Evolutionary conservation across 2,888 invertebrate species (phyloP), one percentile per base, ranked within the genome.

Genomic region (Lydus trimaculatus): DNA sequence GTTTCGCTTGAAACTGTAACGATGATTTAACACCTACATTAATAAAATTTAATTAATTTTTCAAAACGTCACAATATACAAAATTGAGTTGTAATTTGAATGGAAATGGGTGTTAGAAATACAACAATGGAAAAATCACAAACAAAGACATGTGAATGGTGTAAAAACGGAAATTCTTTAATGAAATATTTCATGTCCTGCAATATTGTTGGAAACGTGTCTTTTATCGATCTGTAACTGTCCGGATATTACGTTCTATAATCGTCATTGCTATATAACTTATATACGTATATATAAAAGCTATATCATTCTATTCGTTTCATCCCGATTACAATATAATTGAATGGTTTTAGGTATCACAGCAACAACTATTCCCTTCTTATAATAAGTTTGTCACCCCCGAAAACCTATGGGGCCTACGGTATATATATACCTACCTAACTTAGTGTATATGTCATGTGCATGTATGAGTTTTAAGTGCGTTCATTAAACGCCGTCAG

Each of bases 401-500:
- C 59, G n/a, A 63, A 62, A 65, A 56, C 63, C 72, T 64, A 71
- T 73, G 75, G 74, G 73, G 74, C 72, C 48, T 76, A 69, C 63
- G 68, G 64, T 70, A 69, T 63, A 63, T 61, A 71, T 63, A 70
- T 66, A 63, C 64, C 58, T 69, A 72, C 67, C 61, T 70, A 65
- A 36, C 69, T 67, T 73, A 72, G 73, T 73, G 73, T 75, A 76
- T 78, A 73, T 73, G 78, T 75, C 74, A 72, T 75, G 76, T 20
- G 20, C 48, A 48, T 48, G 20, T 48, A 48, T 20, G 48, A 20
- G 48, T 76, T 77, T 73, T 80, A 81, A 82, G 82, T 82, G 81
- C 83, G 79, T 83, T 83, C 83, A 83, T 84, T 84, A 84, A 84
- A 84, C 82, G 82, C 83, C 81, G 78, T 79, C 78, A 81, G 82